Evolutionary conservation across 2,113 vertebrate species (phyloP), one percentile per base, ranked within the genome.

Genomic region (Orthonyx spaldingii): DNA sequence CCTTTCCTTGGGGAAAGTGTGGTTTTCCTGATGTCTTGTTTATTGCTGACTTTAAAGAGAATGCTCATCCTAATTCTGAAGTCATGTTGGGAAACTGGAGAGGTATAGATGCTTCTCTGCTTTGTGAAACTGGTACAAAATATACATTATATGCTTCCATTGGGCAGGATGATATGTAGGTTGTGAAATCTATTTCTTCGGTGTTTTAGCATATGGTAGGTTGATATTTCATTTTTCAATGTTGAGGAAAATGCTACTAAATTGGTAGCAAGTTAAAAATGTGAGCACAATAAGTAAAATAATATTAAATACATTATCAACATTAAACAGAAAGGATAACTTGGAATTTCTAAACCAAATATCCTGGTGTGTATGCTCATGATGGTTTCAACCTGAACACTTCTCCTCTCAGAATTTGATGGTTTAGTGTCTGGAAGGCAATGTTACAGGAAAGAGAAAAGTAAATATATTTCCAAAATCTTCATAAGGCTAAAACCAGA

Each of bases 111-210:
- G n/a, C 32, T 68, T 96, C 56, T 93, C 47, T 76, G n/a, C 22
- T 39, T 94, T 68, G 19, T 90, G 24, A 89, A 83, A 69, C 33
- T 57, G 11, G 27, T 60, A 27, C 8, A 52, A 49, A 82, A 60
- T 70, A 52, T 10, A 35, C 6, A 2, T 60, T 56, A 56, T 26
- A 57, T 6, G 42, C 13, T 75, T 63, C 59, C 2, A 13, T 22
- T 39, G 47, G 94, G 65, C 47, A 87, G 56, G 61, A 50, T 63
- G 74, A 91, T 72, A 74, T 1, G 27, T 17, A 80, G 56, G 76
- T 85, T 96, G 33, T 68, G 50, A 91, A 84, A 77, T 70, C 56
- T 74, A 9, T 72, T 97, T 96, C 80, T 91, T 87, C 42, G 16
- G 9, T 75, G 37, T 91, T 84, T 46, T 64, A 75, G 33, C 55